Conservation (phyloP, 2,888 invertebrate genomes). For the Metacarcinus magister region DNA sequence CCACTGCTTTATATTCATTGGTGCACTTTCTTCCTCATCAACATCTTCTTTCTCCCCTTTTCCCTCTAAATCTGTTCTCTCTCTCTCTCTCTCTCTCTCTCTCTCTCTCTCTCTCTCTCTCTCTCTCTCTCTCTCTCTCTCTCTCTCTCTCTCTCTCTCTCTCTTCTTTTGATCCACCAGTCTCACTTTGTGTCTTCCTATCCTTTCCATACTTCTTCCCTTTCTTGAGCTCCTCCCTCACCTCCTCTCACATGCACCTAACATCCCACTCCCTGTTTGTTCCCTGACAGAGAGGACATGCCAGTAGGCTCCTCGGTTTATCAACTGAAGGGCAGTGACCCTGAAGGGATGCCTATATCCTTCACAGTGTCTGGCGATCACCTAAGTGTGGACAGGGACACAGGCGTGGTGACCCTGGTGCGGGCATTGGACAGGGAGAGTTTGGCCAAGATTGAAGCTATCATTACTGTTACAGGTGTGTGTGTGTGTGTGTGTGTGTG, state of each 20-base stretch:
- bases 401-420: slow-evolving; percentile 90
- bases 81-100: not conserved
- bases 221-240: not conserved
- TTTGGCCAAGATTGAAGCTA: slow-evolving; percentile 90
- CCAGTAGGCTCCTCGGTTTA: slow-evolving; percentile 79
- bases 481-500: not conserved
- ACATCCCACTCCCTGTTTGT: not conserved
- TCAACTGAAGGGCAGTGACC: slow-evolving; percentile 86
- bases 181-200: too few relatives aligned
- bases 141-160: not conserved
- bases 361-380: slow-evolving; percentile 93
- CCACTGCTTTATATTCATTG: too few relatives aligned
- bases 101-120: not conserved
- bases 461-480: slow-evolving; percentile 88
- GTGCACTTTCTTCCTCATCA: too few relatives aligned
- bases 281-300: slow-evolving; percentile 81
- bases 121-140: not conserved
- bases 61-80: not conserved
- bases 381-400: slow-evolving; percentile 90
- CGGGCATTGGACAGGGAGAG: slow-evolving; percentile 90
- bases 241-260: not conserved
- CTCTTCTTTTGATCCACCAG: too few relatives aligned
- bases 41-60: not conserved
- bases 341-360: slow-evolving; percentile 89
- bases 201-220: not conserved